These are phyloP conservation scores for Archips crataeganus DNA, from an alignment of 2,888 invertebrate species.

Conservation along the genomic window DNA sequence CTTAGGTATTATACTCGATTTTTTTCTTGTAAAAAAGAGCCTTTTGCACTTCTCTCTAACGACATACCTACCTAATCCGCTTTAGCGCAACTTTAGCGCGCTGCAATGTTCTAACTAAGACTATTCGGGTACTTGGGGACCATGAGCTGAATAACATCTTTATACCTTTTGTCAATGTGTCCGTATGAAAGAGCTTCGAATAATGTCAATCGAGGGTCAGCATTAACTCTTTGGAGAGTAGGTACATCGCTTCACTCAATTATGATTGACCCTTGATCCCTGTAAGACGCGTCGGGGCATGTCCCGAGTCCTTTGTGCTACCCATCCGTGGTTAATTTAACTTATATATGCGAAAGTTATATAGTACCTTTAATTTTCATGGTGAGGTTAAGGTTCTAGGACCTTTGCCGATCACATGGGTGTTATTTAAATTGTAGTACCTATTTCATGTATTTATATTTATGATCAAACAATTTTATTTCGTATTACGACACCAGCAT, in stretches of 20 bases:
- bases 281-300: slow-evolving; percentile 53
- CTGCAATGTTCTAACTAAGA: background rate
- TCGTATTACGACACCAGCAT: background rate
- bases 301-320: slow-evolving; percentile 48
- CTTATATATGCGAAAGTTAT: slow-evolving; percentile 23
- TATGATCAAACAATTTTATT: no score
- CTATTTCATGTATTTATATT: no score
- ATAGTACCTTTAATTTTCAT: background rate
- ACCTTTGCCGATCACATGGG: no score
- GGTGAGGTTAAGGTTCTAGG: background rate
- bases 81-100: background rate
- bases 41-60: background rate
- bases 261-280: slow-evolving; percentile 68
- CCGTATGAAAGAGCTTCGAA: slow-evolving; percentile 28
- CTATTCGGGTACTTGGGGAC: background rate
- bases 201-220: slow-evolving; percentile 30
- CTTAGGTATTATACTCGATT: background rate
- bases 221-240: slow-evolving; percentile 37
- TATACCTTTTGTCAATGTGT: slow-evolving; percentile 16
- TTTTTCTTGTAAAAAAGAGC: background rate
- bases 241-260: slow-evolving; percentile 55
- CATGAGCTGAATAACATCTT: slow-evolving; percentile 15
- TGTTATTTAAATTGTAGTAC: no score
- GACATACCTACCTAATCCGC: background rate
- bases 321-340: slow-evolving; percentile 26